A percentile compares a stretch with the other conserved stretches of the same genome.
These are phyloP conservation scores for Neomorphus geoffroyi DNA, from an alignment of 2,797 vertebrate genomes.

Conservation along the genomic window DNA sequence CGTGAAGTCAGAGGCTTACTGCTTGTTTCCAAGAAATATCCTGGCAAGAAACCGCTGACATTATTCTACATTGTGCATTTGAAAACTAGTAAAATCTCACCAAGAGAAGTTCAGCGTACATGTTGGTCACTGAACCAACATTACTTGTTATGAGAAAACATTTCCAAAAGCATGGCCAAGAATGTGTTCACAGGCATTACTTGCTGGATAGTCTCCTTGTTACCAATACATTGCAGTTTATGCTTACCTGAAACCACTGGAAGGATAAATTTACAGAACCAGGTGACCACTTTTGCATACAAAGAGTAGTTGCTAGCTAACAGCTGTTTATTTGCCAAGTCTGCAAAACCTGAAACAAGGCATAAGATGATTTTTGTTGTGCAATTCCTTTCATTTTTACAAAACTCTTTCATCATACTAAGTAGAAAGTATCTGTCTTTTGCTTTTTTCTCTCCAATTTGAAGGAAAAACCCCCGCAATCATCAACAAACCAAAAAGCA, in stretches of 20 bases:
- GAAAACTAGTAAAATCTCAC: background rate
- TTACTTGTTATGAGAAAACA: background rate
- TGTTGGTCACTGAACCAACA: background rate
- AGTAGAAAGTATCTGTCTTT: background rate
- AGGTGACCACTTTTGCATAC: slow-evolving; percentile 89
- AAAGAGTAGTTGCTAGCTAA: slow-evolving; percentile 87
- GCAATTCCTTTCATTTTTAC: background rate
- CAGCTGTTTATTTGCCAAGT: slow-evolving; percentile 86
- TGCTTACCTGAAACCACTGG: slow-evolving; percentile 87
- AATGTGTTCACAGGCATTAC: background rate
- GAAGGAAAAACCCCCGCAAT: background rate
- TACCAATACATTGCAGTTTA: background rate
- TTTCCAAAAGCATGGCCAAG: background rate
- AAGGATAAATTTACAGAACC: slow-evolving; percentile 92
- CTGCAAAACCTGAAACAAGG: slow-evolving; percentile 78
- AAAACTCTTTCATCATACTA: background rate
- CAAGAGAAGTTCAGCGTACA: background rate
- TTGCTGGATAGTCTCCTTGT: background rate
- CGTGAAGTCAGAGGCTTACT: background rate
- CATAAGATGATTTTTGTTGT: background rate
- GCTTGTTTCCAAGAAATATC: background rate
- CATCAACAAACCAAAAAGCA: background rate
- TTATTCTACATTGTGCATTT: background rate
- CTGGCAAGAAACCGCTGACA: background rate
- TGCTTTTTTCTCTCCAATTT: background rate